Evolutionary conservation across 2,797 vertebrate genomes (phyloP).

Genomic region (Pseudochirops cupreus): DNA sequence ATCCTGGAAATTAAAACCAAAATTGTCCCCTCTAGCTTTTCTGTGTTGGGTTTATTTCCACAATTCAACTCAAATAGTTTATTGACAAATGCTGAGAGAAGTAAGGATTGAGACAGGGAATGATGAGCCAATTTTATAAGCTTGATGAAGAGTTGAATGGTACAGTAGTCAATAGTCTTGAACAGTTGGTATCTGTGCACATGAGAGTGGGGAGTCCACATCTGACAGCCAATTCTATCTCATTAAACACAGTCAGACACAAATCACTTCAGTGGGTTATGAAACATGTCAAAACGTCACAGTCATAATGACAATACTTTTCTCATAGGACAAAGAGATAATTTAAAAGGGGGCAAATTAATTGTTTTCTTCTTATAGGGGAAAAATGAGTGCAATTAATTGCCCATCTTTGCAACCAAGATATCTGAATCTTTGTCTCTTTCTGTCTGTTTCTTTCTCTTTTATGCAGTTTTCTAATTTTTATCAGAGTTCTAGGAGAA

Average conservation of each 20-base stretch:
- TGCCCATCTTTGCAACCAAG: not conserved
- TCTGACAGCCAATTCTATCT: not conserved
- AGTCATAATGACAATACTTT: not conserved
- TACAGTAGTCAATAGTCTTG: constrained; percentile 31
- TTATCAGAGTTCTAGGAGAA: not conserved
- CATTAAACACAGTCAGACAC: not conserved
- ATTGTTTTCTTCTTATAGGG: not conserved
- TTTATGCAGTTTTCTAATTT: not conserved
- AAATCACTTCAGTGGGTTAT: not conserved
- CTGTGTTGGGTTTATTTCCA: constrained; percentile 17
- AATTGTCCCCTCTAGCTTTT: not conserved
- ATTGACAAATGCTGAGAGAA: constrained; percentile 55
- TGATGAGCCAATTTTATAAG: not conserved
- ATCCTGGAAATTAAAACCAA: constrained; percentile 61
- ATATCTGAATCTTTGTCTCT: not conserved
- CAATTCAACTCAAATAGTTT: constrained; percentile 25
- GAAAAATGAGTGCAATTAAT: not conserved
- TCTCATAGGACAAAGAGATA: not conserved
- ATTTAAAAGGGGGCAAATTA: not conserved
- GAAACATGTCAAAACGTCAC: not conserved
- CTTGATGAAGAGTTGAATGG: constrained; percentile 24
- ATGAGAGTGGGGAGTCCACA: not conserved
- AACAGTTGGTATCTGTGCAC: not conserved
- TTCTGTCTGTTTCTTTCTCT: not conserved
- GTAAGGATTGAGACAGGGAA: not conserved